Conservation (phyloP, 2,888 invertebrate genomes). For the Drosophila birchii region DNA sequence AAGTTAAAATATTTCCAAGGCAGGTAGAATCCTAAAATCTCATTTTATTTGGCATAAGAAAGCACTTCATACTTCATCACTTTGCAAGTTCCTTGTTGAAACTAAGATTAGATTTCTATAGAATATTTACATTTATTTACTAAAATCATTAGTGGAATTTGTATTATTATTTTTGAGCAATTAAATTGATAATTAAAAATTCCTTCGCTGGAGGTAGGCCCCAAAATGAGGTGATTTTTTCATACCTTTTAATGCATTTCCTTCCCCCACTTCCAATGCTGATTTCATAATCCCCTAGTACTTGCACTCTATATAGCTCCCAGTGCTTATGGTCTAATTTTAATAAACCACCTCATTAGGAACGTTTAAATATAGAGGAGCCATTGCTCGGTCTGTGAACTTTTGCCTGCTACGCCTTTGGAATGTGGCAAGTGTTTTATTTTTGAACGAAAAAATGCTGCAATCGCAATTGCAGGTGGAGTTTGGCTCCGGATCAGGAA, state of each 20-base stretch:
- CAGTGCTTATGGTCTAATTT: conserved; percentile 24
- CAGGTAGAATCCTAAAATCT: no score
- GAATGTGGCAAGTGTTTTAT: conserved; percentile 51
- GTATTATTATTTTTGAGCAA: background rate
- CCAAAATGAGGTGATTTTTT: fast-evolving
- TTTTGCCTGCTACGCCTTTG: conserved; percentile 37
- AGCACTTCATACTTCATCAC: background rate
- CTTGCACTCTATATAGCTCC: conserved; percentile 1
- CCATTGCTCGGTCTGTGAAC: conserved; percentile 58
- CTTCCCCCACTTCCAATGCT: background rate
- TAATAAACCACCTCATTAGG: conserved; percentile 47
- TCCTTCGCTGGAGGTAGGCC: no score
- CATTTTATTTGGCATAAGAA: no score
- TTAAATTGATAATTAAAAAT: background rate
- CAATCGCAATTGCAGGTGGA: conserved; percentile 29
- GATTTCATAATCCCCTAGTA: conserved; percentile 27
- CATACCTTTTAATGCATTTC: background rate
- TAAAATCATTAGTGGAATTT: background rate
- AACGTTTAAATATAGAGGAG: conserved; percentile 62
- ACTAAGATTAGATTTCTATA: background rate
- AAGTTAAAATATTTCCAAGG: no score
- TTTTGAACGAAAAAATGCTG: conserved; percentile 27
- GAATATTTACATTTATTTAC: background rate
- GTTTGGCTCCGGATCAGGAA: conserved; percentile 23
- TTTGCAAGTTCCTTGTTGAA: background rate